Evolutionary conservation across 2,113 vertebrate genomes (phyloP).

Genomic region (Gambusia affinis): DNA sequence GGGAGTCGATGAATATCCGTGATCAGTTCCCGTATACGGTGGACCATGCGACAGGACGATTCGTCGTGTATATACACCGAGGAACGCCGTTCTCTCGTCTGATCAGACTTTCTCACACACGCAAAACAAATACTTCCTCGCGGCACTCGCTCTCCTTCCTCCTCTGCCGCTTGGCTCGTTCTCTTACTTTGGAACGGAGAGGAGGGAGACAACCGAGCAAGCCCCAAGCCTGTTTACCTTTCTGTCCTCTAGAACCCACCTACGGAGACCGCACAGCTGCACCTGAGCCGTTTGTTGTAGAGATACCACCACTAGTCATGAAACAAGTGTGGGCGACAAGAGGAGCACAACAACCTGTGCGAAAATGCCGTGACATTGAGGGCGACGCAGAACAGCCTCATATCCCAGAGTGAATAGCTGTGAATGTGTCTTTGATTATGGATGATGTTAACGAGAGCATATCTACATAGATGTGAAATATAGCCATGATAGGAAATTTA

Average conservation of each 20-base stretch:
- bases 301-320: constrained; percentile 45
- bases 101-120: constrained; percentile 49
- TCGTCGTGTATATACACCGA: constrained; percentile 41
- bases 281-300: constrained; percentile 42
- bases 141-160: constrained; percentile 4
- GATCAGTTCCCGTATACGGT: constrained; percentile 30
- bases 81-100: constrained; percentile 47
- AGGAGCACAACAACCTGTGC: constrained; percentile 59
- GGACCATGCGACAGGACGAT: constrained; percentile 21
- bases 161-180: constrained; percentile 17
- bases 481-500: constrained; percentile 41
- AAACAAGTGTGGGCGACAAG: constrained; percentile 55
- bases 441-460: constrained; percentile 21
- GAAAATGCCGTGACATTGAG: constrained; percentile 60
- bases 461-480: constrained; percentile 31
- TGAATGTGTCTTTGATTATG: constrained; percentile 2
- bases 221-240: constrained; percentile 39
- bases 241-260: constrained; percentile 30
- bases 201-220: constrained; percentile 1
- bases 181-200: constrained; percentile 26
- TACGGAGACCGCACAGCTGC: constrained; percentile 40
- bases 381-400: neutral
- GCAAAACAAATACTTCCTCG: constrained; percentile 50
- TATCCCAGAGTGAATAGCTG: neutral
- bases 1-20: constrained; percentile 23